These are phyloP conservation scores for Lipophrys pholis DNA, from an alignment of 2,113 vertebrate genomes.

Conservation along the genomic window DNA sequence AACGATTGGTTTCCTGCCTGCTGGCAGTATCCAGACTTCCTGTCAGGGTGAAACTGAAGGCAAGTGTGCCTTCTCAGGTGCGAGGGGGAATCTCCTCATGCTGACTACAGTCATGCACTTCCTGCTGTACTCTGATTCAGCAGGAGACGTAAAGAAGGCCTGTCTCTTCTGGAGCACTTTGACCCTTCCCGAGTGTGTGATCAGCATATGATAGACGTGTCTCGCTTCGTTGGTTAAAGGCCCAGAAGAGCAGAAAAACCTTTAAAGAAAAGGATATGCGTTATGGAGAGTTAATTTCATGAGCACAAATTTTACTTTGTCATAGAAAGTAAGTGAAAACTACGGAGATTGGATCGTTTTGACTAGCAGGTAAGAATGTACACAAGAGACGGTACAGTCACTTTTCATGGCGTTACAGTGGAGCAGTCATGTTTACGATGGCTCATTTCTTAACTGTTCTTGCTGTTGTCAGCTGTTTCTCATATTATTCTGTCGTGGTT, in stretches of 20 bases:
- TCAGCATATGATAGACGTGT: conserved; percentile 61
- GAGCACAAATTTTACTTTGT: conserved; percentile 16
- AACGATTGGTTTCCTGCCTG: conserved; percentile 34
- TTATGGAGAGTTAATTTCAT: neutral
- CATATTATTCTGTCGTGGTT: neutral
- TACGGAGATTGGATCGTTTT: conserved; percentile 26
- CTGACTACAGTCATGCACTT: conserved; percentile 18
- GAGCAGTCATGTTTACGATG: neutral
- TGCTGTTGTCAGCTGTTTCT: neutral
- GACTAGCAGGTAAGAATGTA: conserved; percentile 55
- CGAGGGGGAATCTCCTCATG: conserved; percentile 42
- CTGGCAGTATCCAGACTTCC: conserved; percentile 41
- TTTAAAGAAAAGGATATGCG: neutral
- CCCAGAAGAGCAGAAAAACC: conserved; percentile 13
- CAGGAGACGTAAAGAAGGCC: conserved; percentile 12
- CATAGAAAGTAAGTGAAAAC: conserved; percentile 13
- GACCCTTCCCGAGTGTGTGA: conserved; percentile 67
- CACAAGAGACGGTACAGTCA: neutral
- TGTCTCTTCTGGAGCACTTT: conserved; percentile 74
- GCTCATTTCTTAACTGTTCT: neutral
- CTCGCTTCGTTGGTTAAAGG: conserved; percentile 34
- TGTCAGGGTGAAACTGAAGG: conserved; percentile 15
- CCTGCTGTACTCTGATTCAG: conserved; percentile 23
- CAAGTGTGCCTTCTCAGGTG: conserved; percentile 14
- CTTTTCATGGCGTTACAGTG: neutral